These are phyloP conservation scores for Yponomeuta sedellus DNA, from an alignment of 2,888 invertebrate genomes.

Conservation along the genomic window DNA sequence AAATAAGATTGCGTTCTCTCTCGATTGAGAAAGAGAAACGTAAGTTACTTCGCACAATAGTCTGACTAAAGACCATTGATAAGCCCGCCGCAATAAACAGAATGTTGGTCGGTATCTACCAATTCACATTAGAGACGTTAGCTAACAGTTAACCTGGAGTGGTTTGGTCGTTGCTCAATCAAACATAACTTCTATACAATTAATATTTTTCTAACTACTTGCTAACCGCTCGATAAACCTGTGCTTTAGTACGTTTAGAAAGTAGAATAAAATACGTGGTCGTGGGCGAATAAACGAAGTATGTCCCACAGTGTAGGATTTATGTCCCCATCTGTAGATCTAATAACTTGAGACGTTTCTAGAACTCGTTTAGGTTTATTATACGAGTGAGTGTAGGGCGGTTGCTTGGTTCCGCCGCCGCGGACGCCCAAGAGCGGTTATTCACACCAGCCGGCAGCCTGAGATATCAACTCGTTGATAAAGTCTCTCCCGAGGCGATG, in stretches of 20 bases:
- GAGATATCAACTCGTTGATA: not conserved
- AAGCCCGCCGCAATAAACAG: not conserved
- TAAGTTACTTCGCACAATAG: not conserved
- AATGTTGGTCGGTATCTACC: not conserved
- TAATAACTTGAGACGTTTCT: conserved; percentile 11
- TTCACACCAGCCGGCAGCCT: conserved; percentile 7
- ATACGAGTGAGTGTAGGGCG: conserved; percentile 8
- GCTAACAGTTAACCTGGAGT: no score
- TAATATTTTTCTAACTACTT: not conserved
- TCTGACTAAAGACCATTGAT: conserved; percentile 3
- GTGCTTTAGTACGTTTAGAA: conserved; percentile 9
- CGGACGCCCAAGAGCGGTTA: conserved; percentile 5
- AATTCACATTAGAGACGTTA: no score
- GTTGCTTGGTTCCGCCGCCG: conserved; percentile 12
- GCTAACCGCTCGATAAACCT: not conserved
- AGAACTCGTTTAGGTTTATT: conserved; percentile 13
- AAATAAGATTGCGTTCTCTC: conserved; percentile 1
- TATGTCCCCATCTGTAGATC: not conserved
- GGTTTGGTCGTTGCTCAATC: not conserved
- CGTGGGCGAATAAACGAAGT: conserved; percentile 8
- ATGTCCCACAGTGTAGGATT: conserved; percentile 6
- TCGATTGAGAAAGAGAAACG: conserved; percentile 6
- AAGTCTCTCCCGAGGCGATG: not conserved
- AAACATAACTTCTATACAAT: not conserved
- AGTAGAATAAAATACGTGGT: conserved; percentile 7